Percentiles rank a stretch among this genome's conserved stretches.
phyloP scores from a whole-genome alignment of 64 coral and sea anemone species.

The Astreopora myriophthalma region DNA sequence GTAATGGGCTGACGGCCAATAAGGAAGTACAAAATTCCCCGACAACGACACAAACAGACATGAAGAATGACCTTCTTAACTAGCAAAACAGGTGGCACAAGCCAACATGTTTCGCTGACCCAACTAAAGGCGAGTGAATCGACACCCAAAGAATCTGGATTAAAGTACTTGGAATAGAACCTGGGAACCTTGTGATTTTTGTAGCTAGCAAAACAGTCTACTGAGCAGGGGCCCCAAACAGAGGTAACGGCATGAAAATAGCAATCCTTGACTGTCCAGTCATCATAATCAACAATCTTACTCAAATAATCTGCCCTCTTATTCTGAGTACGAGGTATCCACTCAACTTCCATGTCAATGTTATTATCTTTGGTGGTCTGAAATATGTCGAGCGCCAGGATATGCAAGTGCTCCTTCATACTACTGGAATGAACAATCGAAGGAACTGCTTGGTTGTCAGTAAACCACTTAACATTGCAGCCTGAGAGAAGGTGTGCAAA shows the following conservation, averaged over 20 bases:
- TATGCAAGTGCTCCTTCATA: constrained; percentile 57
- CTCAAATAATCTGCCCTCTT: constrained; percentile 61
- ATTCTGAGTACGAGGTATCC: constrained; percentile 47
- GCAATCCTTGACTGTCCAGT: constrained; percentile 56
- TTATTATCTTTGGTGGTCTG: constrained; percentile 7
- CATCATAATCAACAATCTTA: constrained; percentile 62
- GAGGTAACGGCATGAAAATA: constrained; percentile 38
- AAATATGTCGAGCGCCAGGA: constrained; percentile 10
- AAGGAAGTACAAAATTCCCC: constrained; percentile 38
- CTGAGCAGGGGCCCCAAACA: constrained; percentile 40
- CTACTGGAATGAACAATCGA: constrained; percentile 66
- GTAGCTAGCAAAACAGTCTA: constrained; percentile 73
- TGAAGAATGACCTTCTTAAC: neutral
- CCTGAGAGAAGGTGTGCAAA: constrained; percentile 5
- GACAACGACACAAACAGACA: constrained; percentile 13
- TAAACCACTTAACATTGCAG: constrained; percentile 56
- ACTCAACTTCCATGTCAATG: constrained; percentile 9
- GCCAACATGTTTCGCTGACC: constrained; percentile 32
- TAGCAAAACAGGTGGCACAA: constrained; percentile 49
- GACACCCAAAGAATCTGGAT: no score
- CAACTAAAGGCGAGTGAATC: constrained; percentile 25
- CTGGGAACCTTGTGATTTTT: constrained; percentile 19
- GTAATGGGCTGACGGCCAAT: constrained; percentile 61
- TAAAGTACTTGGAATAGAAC: constrained; percentile 57
- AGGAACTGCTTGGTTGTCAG: constrained; percentile 58